These are phyloP conservation scores for Umimayanthus chanpuru DNA, from an alignment of 92 coral and sea anemone species.

Conservation along the genomic window DNA sequence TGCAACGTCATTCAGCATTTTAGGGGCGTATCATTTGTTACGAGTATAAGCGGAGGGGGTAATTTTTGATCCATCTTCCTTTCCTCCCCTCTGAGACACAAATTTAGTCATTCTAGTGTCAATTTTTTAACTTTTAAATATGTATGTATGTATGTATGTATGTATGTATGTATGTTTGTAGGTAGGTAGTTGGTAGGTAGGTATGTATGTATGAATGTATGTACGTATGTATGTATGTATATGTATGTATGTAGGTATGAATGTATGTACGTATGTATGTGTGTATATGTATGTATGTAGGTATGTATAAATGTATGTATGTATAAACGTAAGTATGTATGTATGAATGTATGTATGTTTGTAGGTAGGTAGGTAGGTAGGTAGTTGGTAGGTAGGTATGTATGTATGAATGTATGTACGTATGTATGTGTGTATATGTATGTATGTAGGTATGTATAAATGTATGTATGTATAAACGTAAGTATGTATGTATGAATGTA, in stretches of 20 bases:
- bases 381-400: no score
- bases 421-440: not conserved
- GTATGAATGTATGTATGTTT: no score
- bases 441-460: not conserved
- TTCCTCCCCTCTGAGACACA: no score
- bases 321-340: not conserved
- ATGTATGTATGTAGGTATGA: not conserved
- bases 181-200: not conserved
- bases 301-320: not conserved
- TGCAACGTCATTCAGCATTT: conserved; percentile 17
- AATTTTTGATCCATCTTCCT: no score
- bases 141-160: not conserved
- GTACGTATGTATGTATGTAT: not conserved
- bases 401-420: no score
- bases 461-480: no score
- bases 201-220: not conserved
- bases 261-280: not conserved
- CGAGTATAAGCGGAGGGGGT: not conserved
- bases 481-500: no score
- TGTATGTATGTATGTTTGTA: not conserved
- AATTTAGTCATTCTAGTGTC: no score
- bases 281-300: no score
- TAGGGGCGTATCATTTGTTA: not conserved
- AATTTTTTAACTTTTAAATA: not conserved
- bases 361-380: no score